Base-by-base conservation (phyloP, 2,888 invertebrate genomes). In the Phengaris alcon region DNA sequence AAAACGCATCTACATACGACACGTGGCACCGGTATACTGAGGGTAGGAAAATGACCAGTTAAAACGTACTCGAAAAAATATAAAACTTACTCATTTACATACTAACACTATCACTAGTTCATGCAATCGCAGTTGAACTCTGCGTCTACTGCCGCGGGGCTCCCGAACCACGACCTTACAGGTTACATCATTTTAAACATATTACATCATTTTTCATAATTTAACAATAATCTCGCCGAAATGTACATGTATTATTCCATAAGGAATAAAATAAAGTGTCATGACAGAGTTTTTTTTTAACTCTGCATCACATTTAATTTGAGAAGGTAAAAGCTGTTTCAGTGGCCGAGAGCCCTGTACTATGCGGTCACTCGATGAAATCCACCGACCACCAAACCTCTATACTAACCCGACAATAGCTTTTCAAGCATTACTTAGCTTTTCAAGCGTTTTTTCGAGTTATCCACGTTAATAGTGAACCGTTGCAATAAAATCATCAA, bases 51-150 rank as follows among this genome's bases (percentile, higher is more conserved):
- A 76, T 76, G 12, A 74, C 77, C 75, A 77, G 77, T 80, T 54
- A 77, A 79, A 81, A 79, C 76, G 76, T 78, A 78, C 79, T 79
- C 76, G 54, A 81, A 80, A 79, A 79, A 78, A 79, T 78, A 77
- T 69, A 75, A 78, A 79, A 79, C 78, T 75, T 78, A 77, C 77
- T 78, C 76, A 75, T 77, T 79, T 78, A 80, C 64, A 77, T 74
- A 78, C 79, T 80, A 81, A 77, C 69, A 76, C 77, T 79, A 79
- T 75, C 74, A 85, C 88, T 89, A 90, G 81, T 86, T 87, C 88
- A 90, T 89, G 89, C 89, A 88, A 87, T 84, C 35, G 35, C 35
- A 85, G 68, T 55, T 51, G 69, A 74, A 74, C 69, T 73, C 57
- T 52, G 35, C 35, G 64, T 52, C 70, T 13, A 72, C 22, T 6